Evolutionary conservation across 1,140 invertebrate genomes (phyloP).

Genomic region (Apis laboriosa): DNA sequence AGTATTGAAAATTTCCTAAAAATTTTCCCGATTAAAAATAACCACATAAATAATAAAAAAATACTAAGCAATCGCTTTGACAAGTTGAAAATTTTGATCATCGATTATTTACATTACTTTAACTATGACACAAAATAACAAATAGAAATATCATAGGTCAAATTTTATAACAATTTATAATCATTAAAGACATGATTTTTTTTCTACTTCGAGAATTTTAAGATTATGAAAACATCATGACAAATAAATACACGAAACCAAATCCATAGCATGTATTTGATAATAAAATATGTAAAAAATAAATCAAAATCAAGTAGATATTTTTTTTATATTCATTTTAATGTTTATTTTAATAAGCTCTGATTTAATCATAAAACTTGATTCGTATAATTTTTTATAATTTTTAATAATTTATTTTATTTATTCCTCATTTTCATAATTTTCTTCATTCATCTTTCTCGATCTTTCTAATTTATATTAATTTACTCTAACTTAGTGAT

Average conservation of each 20-base stretch:
- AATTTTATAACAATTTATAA: conserved; percentile 25
- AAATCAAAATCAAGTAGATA: conserved; percentile 15
- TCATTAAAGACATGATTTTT: background rate
- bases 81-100: too few species aligned
- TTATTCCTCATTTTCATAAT: background rate
- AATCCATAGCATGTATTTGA: background rate
- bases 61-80: too few species aligned
- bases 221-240: background rate
- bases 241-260: conserved; percentile 11
- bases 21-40: too few species aligned
- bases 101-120: too few species aligned
- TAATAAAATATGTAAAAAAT: conserved; percentile 19
- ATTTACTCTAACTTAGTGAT: conserved; percentile 29
- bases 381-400: conserved; percentile 6
- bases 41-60: too few species aligned
- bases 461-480: conserved; percentile 18
- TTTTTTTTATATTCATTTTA: conserved; percentile 8
- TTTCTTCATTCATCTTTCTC: background rate
- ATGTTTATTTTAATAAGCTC: background rate
- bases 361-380: conserved; percentile 11
- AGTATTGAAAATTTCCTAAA: too few species aligned
- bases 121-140: background rate
- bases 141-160: background rate
- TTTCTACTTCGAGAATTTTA: conserved; percentile 13
- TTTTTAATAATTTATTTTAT: conserved; percentile 47